These are phyloP conservation scores for Buteo buteo DNA, from an alignment of 2,113 vertebrate genomes.

Conservation along the genomic window DNA sequence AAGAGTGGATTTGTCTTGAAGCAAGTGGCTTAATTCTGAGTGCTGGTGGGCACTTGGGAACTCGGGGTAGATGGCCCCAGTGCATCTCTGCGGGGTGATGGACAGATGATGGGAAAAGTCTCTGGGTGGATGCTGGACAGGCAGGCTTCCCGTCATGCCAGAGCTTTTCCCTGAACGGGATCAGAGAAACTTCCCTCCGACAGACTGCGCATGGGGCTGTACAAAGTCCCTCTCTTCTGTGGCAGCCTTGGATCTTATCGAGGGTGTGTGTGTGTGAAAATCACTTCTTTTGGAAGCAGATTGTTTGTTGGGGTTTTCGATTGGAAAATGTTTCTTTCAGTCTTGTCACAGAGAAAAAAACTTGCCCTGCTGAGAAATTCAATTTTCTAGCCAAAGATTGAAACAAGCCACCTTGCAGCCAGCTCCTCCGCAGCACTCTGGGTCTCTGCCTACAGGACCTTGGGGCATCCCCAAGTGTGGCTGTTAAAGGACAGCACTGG, in stretches of 20 bases:
- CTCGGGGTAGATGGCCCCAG: background rate
- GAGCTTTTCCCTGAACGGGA: background rate
- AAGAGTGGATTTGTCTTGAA: background rate
- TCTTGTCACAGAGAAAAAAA: background rate
- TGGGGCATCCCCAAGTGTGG: background rate
- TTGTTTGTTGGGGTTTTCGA: background rate
- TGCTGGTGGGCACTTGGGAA: background rate
- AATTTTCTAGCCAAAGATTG: background rate
- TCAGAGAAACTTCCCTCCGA: background rate
- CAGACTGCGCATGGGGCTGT: background rate
- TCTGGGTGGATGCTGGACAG: background rate
- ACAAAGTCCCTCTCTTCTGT: background rate
- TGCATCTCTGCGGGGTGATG: background rate
- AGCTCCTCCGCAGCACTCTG: background rate
- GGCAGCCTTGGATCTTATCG: background rate
- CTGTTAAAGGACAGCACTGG: background rate
- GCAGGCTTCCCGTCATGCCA: background rate
- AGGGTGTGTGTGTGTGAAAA: background rate
- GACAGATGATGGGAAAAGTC: background rate
- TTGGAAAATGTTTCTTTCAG: background rate
- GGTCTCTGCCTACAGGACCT: background rate
- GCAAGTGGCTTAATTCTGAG: background rate
- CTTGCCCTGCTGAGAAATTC: constrained; percentile 23
- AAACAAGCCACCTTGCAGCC: background rate
- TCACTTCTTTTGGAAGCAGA: background rate